A percentile compares a stretch with the other conserved stretches of the same genome.
These are phyloP conservation scores for Tachina grossa DNA, from an alignment of 2,888 invertebrate genomes.

Conservation along the genomic window DNA sequence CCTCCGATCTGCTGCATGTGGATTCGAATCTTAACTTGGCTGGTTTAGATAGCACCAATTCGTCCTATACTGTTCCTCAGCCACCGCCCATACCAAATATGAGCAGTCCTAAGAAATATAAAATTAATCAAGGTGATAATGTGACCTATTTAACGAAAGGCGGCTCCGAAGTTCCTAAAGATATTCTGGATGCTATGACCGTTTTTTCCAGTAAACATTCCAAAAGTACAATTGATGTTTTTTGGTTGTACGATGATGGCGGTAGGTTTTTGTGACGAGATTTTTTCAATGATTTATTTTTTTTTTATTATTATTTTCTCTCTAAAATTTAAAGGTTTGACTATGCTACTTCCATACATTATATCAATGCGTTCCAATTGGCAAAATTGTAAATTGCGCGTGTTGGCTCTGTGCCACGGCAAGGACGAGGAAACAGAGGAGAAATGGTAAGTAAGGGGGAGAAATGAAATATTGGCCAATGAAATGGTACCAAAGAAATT, in stretches of 20 bases:
- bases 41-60: constrained; percentile 81
- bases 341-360: constrained; percentile 93
- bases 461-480: not conserved
- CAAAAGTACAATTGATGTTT: constrained; percentile 94
- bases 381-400: constrained; percentile 90
- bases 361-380: constrained; percentile 90
- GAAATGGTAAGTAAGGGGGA: constrained; percentile 88
- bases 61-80: constrained; percentile 78
- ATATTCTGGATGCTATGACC: constrained; percentile 87
- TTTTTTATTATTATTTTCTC: not conserved
- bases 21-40: constrained; percentile 89
- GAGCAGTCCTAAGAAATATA: constrained; percentile 75
- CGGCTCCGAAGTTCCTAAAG: constrained; percentile 86
- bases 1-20: constrained; percentile 85
- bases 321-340: constrained; percentile 83
- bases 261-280: constrained; percentile 82
- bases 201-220: constrained; percentile 91
- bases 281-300: not conserved
- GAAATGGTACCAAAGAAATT: not conserved
- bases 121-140: constrained; percentile 79
- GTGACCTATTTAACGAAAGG: constrained; percentile 85
- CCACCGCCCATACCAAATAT: constrained; percentile 80
- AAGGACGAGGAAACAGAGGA: constrained; percentile 91
- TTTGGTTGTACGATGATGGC: constrained; percentile 98
- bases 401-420: constrained; percentile 92